These are phyloP conservation scores for Botia almorhae DNA, from an alignment of 2,797 vertebrate species.

Conservation along the genomic window DNA sequence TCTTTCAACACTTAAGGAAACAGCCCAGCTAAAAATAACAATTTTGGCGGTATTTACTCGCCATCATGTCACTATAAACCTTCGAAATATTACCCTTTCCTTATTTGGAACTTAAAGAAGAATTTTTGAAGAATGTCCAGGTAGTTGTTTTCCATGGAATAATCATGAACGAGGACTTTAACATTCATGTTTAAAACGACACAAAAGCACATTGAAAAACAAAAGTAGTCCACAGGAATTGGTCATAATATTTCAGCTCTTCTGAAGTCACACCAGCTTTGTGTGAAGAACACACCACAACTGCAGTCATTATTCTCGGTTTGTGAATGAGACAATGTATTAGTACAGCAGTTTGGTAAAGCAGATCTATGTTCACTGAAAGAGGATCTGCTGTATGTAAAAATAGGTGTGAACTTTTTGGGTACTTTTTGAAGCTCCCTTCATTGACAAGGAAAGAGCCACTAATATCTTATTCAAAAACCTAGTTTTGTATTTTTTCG, in stretches of 20 bases:
- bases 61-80: neutral
- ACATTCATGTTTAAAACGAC: neutral
- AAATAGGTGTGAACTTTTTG: neutral
- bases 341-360: too few species aligned
- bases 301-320: too few species aligned
- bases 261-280: too few species aligned
- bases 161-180: neutral
- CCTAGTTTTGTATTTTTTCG: neutral
- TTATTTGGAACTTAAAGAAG: neutral
- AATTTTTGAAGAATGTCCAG: neutral
- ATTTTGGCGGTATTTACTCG: neutral
- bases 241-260: too few species aligned
- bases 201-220: neutral
- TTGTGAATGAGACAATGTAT: too few species aligned
- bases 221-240: too few species aligned
- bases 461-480: neutral
- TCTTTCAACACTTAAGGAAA: neutral
- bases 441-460: neutral
- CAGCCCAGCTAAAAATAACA: neutral
- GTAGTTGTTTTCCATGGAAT: neutral
- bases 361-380: neutral
- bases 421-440: neutral
- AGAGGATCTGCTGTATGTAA: neutral
- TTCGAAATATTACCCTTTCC: neutral
- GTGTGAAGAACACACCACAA: too few species aligned